Evolutionary conservation across 2,113 vertebrate genomes (phyloP).

Genomic region (Cacatua alba): DNA sequence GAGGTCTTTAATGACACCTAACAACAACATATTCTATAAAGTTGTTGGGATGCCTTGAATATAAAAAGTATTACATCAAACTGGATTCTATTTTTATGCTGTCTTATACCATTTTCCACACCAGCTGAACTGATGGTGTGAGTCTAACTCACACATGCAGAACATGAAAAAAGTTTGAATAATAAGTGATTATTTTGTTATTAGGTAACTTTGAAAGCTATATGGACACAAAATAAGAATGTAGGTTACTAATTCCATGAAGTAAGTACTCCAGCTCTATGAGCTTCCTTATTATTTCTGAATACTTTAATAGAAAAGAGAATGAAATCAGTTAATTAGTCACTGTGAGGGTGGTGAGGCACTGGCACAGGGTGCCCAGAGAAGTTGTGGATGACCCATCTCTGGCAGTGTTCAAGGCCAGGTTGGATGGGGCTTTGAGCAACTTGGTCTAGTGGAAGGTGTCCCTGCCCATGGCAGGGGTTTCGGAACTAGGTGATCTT

Average conservation of each 20-base stretch:
- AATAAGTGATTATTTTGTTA: background rate
- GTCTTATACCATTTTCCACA: background rate
- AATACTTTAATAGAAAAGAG: constrained; percentile 22
- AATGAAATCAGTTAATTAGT: background rate
- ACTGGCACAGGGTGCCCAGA: background rate
- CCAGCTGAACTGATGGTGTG: background rate
- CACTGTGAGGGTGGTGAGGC: background rate
- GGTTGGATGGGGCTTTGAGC: background rate
- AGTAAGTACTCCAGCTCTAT: background rate
- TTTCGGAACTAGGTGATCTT: background rate
- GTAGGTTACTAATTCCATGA: background rate
- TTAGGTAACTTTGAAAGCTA: background rate
- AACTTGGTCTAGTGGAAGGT: no score
- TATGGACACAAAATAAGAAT: background rate
- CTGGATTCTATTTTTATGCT: background rate
- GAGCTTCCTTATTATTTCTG: constrained; percentile 35
- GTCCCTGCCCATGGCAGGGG: background rate
- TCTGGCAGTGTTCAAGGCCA: background rate
- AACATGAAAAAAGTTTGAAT: background rate
- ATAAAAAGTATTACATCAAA: background rate
- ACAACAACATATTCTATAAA: background rate
- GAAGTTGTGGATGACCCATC: background rate
- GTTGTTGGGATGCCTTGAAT: background rate
- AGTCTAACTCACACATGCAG: background rate
- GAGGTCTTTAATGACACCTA: background rate